Evolutionary conservation across 2,113 vertebrate genomes (phyloP).

Genomic region (Triplophysa tibetana): DNA sequence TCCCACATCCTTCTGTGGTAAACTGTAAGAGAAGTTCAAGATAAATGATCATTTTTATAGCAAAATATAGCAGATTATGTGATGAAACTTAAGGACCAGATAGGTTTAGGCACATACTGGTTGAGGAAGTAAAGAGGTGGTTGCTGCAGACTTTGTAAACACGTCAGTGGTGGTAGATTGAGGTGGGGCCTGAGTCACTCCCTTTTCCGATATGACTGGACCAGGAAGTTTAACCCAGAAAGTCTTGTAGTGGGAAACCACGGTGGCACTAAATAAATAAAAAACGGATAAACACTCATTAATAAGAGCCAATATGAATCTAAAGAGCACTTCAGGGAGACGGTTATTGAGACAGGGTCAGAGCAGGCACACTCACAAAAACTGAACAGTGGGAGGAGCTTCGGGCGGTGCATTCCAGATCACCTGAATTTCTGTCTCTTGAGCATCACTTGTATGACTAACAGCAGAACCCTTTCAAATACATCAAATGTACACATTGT

Average conservation of each 20-base stretch:
- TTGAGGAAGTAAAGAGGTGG: conserved; percentile 61
- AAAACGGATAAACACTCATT: background rate
- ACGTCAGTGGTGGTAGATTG: conserved; percentile 33
- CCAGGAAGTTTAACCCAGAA: conserved; percentile 84
- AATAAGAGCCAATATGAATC: background rate
- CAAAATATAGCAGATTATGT: too few species aligned
- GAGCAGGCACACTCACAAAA: conserved; percentile 75
- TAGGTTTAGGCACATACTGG: conserved; percentile 69
- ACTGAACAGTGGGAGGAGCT: conserved; percentile 72
- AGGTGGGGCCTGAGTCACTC: conserved; percentile 57
- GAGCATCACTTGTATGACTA: conserved; percentile 78
- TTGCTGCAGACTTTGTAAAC: conserved; percentile 39
- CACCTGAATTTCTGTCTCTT: conserved; percentile 69
- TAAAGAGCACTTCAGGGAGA: background rate
- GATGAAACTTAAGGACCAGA: background rate
- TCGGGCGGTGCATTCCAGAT: conserved; percentile 76
- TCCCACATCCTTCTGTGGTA: conserved; percentile 78
- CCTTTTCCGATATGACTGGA: conserved; percentile 74
- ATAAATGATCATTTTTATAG: too few species aligned
- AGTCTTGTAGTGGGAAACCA: conserved; percentile 75
- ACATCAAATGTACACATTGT: conserved; percentile 14
- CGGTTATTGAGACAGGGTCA: background rate
- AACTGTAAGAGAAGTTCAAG: conserved; percentile 69
- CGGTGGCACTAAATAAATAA: conserved; percentile 74
- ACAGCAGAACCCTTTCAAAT: conserved; percentile 80